These are phyloP conservation scores for Hyposoter dolosus DNA, from an alignment of 2,888 invertebrate genomes.

Conservation along the genomic window DNA sequence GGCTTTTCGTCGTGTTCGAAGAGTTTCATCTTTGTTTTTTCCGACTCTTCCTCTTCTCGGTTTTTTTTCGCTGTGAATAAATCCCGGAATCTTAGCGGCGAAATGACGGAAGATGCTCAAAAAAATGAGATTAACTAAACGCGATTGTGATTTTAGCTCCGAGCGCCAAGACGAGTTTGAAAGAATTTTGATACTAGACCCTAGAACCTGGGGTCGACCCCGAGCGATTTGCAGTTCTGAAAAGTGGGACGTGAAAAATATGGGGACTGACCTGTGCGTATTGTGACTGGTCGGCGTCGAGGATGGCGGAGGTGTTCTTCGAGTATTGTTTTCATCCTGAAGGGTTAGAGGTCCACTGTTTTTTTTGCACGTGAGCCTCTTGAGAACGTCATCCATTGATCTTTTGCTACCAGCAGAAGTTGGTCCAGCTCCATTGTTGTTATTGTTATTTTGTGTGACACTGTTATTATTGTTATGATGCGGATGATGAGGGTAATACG, in stretches of 20 bases:
- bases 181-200: too few species aligned
- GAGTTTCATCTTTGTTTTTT: conserved; percentile 49
- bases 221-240: too few species aligned
- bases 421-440: conserved; percentile 86
- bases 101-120: background rate
- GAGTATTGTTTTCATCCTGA: conserved; percentile 90
- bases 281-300: conserved; percentile 83
- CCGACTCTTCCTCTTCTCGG: conserved; percentile 29
- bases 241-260: too few species aligned
- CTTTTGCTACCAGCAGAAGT: conserved; percentile 88
- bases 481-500: conserved; percentile 85
- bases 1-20: conserved; percentile 33
- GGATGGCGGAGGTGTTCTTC: conserved; percentile 87
- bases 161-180: too few species aligned
- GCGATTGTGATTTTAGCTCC: background rate
- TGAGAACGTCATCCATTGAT: conserved; percentile 96
- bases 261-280: conserved; percentile 82
- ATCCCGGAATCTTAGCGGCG: conserved; percentile 33
- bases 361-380: conserved; percentile 94
- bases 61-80: conserved; percentile 51
- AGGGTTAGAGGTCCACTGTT: conserved; percentile 91
- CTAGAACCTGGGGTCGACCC: too few species aligned
- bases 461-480: conserved; percentile 85
- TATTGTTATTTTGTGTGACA: conserved; percentile 76
- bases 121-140: conserved; percentile 32